Conservation (phyloP, 1,140 invertebrate genomes). For the Arctopsyche grandis region DNA sequence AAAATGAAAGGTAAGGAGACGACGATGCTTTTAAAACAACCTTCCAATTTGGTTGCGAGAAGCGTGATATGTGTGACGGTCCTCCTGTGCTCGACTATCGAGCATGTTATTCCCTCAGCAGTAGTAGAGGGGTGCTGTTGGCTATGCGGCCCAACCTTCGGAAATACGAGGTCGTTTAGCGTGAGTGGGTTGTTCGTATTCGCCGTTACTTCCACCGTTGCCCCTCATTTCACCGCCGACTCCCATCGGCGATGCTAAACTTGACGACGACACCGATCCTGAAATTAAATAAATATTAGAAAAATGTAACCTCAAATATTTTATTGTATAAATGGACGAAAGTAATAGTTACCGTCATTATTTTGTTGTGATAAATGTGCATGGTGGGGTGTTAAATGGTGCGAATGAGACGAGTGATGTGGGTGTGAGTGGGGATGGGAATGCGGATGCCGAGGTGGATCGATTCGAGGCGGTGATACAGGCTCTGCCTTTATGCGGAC, state of each 20-base stretch:
- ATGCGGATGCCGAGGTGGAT: slow-evolving; percentile 60
- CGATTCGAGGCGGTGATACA: slow-evolving; percentile 84
- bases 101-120: slow-evolving; percentile 57
- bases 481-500: slow-evolving; percentile 96
- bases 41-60: slow-evolving; percentile 38
- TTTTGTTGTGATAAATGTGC: slow-evolving; percentile 60
- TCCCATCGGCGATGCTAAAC: slow-evolving; percentile 76
- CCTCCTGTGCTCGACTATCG: slow-evolving; percentile 11
- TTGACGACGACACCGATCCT: slow-evolving; percentile 81
- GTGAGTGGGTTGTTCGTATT: slow-evolving; percentile 84
- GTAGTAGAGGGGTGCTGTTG: slow-evolving; percentile 64
- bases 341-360: slow-evolving; percentile 59
- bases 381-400: slow-evolving; percentile 57
- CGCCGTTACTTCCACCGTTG: slow-evolving; percentile 68
- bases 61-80: slow-evolving; percentile 40
- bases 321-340: not conserved
- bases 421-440: slow-evolving; percentile 65
- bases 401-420: slow-evolving; percentile 58
- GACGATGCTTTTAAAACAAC: slow-evolving; percentile 30
- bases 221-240: slow-evolving; percentile 69
- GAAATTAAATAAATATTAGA: slow-evolving; percentile 60
- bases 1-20: slow-evolving; percentile 3
- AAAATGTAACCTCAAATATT: no score
- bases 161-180: slow-evolving; percentile 83
- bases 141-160: slow-evolving; percentile 88